Evolutionary conservation across 2,797 vertebrate species (phyloP).

Genomic region (Darevskia mixta): DNA sequence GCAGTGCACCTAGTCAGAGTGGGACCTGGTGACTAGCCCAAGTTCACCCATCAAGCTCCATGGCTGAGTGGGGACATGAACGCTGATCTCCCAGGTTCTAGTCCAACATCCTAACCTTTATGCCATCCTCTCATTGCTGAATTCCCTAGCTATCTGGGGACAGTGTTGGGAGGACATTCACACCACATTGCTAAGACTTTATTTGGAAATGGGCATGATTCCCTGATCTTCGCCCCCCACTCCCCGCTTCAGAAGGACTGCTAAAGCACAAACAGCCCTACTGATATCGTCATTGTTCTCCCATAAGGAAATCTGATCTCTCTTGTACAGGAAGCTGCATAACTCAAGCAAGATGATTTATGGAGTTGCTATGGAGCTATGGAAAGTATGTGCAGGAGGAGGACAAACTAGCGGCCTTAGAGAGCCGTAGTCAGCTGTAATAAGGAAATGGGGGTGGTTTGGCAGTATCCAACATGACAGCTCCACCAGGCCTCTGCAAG

Average conservation of each 20-base stretch:
- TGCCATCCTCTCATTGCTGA: background rate
- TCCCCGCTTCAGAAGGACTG: too few species aligned
- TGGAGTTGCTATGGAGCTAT: constrained; percentile 21
- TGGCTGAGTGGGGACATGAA: too few species aligned
- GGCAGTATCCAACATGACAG: background rate
- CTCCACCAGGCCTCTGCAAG: constrained; percentile 1
- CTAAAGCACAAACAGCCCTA: background rate
- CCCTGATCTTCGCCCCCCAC: too few species aligned
- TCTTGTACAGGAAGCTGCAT: background rate
- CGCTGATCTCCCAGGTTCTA: too few species aligned
- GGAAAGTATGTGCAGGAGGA: background rate
- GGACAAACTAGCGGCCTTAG: background rate
- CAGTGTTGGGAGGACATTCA: background rate
- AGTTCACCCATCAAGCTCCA: background rate
- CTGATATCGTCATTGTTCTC: background rate
- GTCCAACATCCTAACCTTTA: too few species aligned
- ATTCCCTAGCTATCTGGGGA: background rate
- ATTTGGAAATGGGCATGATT: background rate
- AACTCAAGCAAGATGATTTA: background rate
- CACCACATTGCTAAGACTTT: background rate
- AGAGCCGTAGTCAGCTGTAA: background rate
- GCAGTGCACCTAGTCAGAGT: too few species aligned
- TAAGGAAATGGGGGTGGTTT: background rate
- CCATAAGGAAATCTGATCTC: background rate
- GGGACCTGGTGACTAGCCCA: too few species aligned